Evolutionary conservation across 64 coral and sea anemone genomes (phyloP).

Genomic region (Montipora capricornis): DNA sequence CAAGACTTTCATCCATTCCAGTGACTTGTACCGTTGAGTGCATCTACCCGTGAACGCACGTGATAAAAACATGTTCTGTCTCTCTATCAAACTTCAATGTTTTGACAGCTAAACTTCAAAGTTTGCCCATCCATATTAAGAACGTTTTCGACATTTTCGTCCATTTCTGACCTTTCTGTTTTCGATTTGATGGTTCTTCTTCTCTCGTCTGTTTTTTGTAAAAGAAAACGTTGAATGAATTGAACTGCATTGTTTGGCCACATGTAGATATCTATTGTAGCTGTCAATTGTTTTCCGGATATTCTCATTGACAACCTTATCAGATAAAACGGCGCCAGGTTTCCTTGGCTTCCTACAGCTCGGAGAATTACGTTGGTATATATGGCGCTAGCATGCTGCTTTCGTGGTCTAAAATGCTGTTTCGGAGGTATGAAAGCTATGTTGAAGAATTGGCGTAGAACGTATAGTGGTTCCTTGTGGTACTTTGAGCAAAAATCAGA

Average conservation of each 20-base stretch:
- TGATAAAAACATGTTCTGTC: neutral
- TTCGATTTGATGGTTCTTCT: neutral
- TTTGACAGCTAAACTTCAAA: neutral
- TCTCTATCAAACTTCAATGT: neutral
- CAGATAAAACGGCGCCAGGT: neutral
- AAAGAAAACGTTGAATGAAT: neutral
- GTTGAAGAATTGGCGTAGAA: neutral
- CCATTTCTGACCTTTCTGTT: neutral
- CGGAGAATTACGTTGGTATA: neutral
- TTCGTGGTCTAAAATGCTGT: neutral
- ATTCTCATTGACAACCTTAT: conserved; percentile 4
- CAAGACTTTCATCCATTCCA: conserved; percentile 63
- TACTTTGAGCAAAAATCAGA: conserved; percentile 19
- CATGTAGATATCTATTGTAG: neutral
- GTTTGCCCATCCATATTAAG: neutral
- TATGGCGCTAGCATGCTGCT: neutral
- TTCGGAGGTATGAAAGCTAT: conserved; percentile 1
- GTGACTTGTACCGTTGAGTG: neutral
- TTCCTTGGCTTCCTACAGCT: neutral
- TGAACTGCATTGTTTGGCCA: conserved; percentile 3
- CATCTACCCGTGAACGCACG: neutral
- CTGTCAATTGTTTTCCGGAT: conserved; percentile 26
- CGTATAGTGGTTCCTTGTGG: neutral
- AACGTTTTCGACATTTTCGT: neutral
- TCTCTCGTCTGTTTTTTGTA: neutral